Evolutionary conservation across 1,140 invertebrate species (phyloP), one percentile per base, ranked within the genome.

Genomic region (Danaus plexippus): DNA sequence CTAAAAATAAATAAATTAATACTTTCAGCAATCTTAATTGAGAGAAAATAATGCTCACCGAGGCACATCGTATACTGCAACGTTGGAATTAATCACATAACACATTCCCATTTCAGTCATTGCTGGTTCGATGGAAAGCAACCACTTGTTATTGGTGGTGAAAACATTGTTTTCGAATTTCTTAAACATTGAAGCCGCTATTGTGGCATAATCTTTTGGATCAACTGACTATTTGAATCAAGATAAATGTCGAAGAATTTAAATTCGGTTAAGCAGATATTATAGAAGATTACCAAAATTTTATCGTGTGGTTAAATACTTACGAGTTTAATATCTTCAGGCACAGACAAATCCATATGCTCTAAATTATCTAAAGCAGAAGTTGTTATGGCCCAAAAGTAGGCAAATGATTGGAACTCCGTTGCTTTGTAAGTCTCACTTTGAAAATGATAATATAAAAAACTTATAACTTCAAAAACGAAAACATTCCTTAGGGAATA

Each of bases 101-200:
- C 91, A 92, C 52, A 90, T 80, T 11, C 91, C 91, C 53, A 89
- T 82, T 69, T 92, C 92, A 0, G 90, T 91, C 70, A 92, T 88
- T 0, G 88, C 87, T 52, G 81, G 70, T 18, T 88, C 73, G 0
- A 91, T 64, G 4, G 76, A 64, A 1, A 89, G 75, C 3, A 77
- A 59, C 51, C 78, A 76, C 43, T 78, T 83, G 3, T 69, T 55
- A 40, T 73, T 85, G n/a, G 79, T 88, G n/a, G 88, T 73, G 4
- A 88, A 59, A 43, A 59, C 61, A 0, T 52, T 47, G 11, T 82
- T 79, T 12, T 84, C 71, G 12, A 89, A 86, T 42, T 76, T 74
- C 65, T 83, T 77, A 63, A 87, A 85, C 59, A 88, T 43, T 54
- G 72, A 45, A 59, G 81, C 61, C 56, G 73, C 66, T 71, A 77